phyloP scores from a whole-genome alignment of 2,888 invertebrate genomes.

The Nemoura dubitans region DNA sequence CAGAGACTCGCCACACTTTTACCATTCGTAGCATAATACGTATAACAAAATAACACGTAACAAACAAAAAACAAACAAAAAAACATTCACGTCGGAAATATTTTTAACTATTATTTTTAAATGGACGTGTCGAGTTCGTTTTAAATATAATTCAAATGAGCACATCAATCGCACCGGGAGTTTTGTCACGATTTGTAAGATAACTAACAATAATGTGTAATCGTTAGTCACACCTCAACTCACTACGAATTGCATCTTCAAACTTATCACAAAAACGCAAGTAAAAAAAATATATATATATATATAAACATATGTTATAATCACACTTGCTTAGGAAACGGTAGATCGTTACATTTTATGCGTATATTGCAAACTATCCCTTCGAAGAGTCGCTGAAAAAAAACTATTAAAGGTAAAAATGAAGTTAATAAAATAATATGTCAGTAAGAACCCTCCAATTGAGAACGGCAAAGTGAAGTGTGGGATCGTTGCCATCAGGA shows the following conservation, averaged over 20 bases:
- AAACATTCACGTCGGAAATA: not conserved
- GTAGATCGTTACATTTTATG: not conserved
- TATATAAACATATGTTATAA: not conserved
- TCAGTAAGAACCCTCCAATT: conserved; percentile 24
- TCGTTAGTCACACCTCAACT: not conserved
- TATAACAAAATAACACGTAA: not conserved
- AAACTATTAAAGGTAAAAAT: not conserved
- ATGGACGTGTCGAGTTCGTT: conserved; percentile 1
- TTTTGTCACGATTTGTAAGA: not conserved
- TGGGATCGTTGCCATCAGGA: not conserved
- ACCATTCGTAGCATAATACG: not conserved
- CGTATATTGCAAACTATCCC: not conserved
- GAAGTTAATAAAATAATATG: not conserved
- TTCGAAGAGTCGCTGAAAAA: not conserved
- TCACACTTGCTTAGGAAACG: not conserved
- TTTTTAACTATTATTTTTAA: not conserved
- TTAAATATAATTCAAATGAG: not conserved
- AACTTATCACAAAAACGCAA: conserved; percentile 2
- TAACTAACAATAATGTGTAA: not conserved
- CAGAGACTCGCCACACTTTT: not conserved
- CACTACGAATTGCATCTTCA: not conserved
- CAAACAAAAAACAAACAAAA: not conserved
- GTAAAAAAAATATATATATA: not conserved
- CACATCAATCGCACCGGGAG: not conserved
- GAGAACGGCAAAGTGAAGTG: not conserved